Evolutionary conservation across 2,113 vertebrate species (phyloP), one percentile per base, ranked within the genome.

Genomic region (Lanius collurio): DNA sequence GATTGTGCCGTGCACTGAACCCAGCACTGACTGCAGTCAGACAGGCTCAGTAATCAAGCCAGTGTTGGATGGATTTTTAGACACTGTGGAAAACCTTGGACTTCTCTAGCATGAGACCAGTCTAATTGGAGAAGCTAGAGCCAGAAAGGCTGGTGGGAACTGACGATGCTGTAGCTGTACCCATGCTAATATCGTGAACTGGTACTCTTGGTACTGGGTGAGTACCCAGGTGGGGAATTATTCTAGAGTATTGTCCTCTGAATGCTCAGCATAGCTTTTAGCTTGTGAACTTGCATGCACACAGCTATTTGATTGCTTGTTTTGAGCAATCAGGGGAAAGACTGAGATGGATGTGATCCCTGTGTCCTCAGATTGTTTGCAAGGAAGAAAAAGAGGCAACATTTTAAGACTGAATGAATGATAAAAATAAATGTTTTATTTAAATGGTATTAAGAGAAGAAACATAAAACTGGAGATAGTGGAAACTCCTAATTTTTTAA

Each of bases 101-200:
- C 23, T 77, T 78, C 28, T 53, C 57, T 50, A 82, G 57, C 62
- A 28, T 1, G 2, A 53, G 55, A 70, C 13, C 30, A 42, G 18
- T 62, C 53, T 80, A 27, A 62, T 0, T 50, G 42, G 46, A 80
- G 46, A 74, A 71, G 16, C 30, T 30, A 14, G 42, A 86, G 47
- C 33, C 28, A 27, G 68, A 80, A 77, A 81, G 90, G 42, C 67
- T 70, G 35, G 2, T 55, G 46, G n/a, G 35, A 83, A 8, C 42
- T 65, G n/a, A 21, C 0, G 2, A 0, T 33, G 18, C 67, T 64
- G 12, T 70, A 65, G 50, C 63, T 50, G 39, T 37, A 65, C 60
- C 35, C 44, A 19, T 41, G 31, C 49, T 75, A 44, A 53, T 23
- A 3, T 9, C 0, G 1, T 68, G 47, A 24, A 23, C 0, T 2